Percentiles rank a stretch among this genome's conserved stretches.
phyloP scores from a whole-genome alignment of 1,140 invertebrate species.

The Hormaphis cornu region DNA sequence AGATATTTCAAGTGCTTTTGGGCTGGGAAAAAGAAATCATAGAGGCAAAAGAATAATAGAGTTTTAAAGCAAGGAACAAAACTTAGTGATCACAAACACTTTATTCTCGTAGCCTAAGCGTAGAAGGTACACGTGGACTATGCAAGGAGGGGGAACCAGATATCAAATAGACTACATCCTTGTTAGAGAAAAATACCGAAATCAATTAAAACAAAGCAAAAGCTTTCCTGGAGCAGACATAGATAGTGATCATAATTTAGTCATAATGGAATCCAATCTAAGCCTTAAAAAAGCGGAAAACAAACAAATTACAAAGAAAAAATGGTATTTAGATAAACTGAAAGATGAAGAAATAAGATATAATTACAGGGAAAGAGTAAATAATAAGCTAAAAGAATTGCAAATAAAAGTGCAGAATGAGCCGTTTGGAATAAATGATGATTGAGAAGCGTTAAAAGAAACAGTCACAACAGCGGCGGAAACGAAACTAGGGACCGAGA shows the following conservation, averaged over 20 bases:
- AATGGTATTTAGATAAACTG: background rate
- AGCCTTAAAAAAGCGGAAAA: background rate
- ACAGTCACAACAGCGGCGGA: too few species aligned
- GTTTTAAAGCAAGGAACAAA: conserved; percentile 39
- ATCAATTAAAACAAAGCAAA: conserved; percentile 2
- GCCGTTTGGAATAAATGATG: too few species aligned
- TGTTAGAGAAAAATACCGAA: background rate
- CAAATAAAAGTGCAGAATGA: too few species aligned
- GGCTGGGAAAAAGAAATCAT: conserved; percentile 38
- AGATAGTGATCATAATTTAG: conserved; percentile 19
- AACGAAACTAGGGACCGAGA: too few species aligned
- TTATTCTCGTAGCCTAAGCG: background rate
- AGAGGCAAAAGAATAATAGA: conserved; percentile 39
- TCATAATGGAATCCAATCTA: conserved; percentile 3
- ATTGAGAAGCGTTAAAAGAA: too few species aligned
- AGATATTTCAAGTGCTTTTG: conserved; percentile 33
- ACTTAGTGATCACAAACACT: conserved; percentile 10
- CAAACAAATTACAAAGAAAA: background rate
- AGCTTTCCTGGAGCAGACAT: conserved; percentile 11
- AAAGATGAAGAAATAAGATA: too few species aligned
- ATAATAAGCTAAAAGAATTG: too few species aligned
- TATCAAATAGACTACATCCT: conserved; percentile 20
- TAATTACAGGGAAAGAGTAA: too few species aligned
- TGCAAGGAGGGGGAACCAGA: background rate
- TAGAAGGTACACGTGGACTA: conserved; percentile 20